Percentiles rank a stretch among this genome's conserved stretches.
Conservation (phyloP, 2,888 invertebrate species). For the Lycocerus yunnanus region DNA sequence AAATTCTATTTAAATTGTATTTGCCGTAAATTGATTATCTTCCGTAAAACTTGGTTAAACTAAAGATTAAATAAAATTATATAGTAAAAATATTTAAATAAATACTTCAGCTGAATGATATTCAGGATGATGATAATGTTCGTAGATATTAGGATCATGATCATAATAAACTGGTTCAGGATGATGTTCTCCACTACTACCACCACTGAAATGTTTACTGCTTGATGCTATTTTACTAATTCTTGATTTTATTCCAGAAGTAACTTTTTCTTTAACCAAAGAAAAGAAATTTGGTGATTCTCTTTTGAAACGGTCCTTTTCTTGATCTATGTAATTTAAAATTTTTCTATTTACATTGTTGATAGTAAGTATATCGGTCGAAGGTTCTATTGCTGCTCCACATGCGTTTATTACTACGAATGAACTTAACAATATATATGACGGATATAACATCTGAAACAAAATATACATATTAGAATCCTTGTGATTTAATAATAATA, state of each 20-base stretch:
- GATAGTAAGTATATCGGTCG: slow-evolving; percentile 41
- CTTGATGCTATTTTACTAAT: slow-evolving; percentile 60
- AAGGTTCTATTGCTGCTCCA: slow-evolving; percentile 42
- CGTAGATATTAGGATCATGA: slow-evolving; percentile 20
- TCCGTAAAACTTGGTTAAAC: no score
- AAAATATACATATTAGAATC: slow-evolving; percentile 5
- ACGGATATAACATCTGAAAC: slow-evolving; percentile 39
- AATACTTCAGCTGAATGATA: background rate
- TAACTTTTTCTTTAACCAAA: slow-evolving; percentile 57
- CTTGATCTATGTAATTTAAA: slow-evolving; percentile 40
- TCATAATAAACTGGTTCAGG: background rate
- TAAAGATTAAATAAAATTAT: background rate
- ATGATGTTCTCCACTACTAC: slow-evolving; percentile 52
- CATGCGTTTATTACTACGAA: slow-evolving; percentile 28
- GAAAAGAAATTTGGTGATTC: slow-evolving; percentile 50
- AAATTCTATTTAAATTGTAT: no score
- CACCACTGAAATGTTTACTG: slow-evolving; percentile 58
- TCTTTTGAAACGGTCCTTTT: slow-evolving; percentile 47
- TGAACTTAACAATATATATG: slow-evolving; percentile 30
- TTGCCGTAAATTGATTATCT: no score
- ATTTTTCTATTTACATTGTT: slow-evolving; percentile 41
- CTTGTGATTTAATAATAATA: no score
- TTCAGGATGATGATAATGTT: slow-evolving; percentile 30
- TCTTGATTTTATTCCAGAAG: slow-evolving; percentile 60
- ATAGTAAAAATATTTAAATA: background rate